Evolutionary conservation across 2,113 vertebrate species (phyloP).

Genomic region (Colossoma macropomum): DNA sequence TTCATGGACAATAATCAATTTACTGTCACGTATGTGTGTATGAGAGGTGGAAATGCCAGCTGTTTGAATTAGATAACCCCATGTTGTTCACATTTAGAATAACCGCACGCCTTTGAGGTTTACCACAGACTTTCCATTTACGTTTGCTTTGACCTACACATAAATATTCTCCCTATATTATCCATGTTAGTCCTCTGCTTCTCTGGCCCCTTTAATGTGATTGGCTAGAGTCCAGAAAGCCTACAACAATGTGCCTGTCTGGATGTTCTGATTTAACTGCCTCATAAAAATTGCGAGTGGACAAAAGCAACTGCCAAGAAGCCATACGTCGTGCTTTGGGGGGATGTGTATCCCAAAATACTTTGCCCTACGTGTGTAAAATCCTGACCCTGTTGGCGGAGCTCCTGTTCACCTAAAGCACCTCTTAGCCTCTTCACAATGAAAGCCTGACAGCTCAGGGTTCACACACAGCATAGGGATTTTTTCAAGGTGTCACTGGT

Average conservation of each 20-base stretch:
- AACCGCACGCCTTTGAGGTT: constrained; percentile 15
- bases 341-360: constrained; percentile 9
- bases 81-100: constrained; percentile 17
- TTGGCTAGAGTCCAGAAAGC: constrained; percentile 43
- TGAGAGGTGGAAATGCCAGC: constrained; percentile 30
- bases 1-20: constrained; percentile 23
- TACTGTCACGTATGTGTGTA: constrained; percentile 18
- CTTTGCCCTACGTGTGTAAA: constrained; percentile 20
- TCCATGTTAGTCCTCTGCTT: constrained; percentile 14
- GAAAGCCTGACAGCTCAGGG: neutral
- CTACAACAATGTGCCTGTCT: constrained; percentile 37
- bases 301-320: constrained; percentile 32
- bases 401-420: neutral
- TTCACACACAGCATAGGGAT: neutral
- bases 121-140: neutral
- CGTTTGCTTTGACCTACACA: neutral
- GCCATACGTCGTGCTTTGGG: constrained; percentile 26
- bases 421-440: neutral
- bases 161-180: constrained; percentile 37
- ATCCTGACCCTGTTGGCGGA: constrained; percentile 11
- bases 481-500: constrained; percentile 29
- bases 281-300: constrained; percentile 12
- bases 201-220: constrained; percentile 4
- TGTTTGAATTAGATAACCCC: constrained; percentile 31
- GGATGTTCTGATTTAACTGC: constrained; percentile 46